These are phyloP conservation scores for Pristis pectinata DNA, from an alignment of 2,797 vertebrate genomes.

Conservation along the genomic window DNA sequence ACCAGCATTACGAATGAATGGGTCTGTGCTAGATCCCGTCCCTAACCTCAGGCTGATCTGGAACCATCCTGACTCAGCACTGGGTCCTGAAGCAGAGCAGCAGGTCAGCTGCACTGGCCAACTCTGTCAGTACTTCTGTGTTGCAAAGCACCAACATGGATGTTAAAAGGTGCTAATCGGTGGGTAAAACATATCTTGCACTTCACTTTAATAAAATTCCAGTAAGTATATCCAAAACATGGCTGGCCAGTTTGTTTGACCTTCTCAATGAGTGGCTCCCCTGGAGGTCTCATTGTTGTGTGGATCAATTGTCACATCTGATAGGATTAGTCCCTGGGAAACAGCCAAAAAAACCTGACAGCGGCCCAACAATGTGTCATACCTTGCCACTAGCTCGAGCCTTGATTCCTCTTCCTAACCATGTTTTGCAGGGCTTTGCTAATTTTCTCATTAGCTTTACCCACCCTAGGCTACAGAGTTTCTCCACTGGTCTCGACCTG, in stretches of 20 bases:
- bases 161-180: too few species aligned
- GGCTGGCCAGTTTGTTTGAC: background rate
- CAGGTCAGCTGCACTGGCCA: too few species aligned
- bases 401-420: background rate
- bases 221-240: background rate
- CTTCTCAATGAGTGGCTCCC: background rate
- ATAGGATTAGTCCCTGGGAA: background rate
- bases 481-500: background rate
- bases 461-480: background rate
- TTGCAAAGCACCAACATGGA: too few species aligned
- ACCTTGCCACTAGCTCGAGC: background rate
- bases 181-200: too few species aligned
- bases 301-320: background rate
- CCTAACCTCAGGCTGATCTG: too few species aligned
- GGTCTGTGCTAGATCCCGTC: background rate
- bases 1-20: background rate
- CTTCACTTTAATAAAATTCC: too few species aligned
- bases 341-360: background rate
- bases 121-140: too few species aligned
- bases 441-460: background rate
- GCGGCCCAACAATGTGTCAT: background rate
- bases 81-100: too few species aligned
- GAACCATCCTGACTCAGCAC: too few species aligned
- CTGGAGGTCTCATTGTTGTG: background rate
- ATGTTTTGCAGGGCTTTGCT: background rate